Conservation (phyloP, 2,113 vertebrate species). For the Crotalus helleri region DNA sequence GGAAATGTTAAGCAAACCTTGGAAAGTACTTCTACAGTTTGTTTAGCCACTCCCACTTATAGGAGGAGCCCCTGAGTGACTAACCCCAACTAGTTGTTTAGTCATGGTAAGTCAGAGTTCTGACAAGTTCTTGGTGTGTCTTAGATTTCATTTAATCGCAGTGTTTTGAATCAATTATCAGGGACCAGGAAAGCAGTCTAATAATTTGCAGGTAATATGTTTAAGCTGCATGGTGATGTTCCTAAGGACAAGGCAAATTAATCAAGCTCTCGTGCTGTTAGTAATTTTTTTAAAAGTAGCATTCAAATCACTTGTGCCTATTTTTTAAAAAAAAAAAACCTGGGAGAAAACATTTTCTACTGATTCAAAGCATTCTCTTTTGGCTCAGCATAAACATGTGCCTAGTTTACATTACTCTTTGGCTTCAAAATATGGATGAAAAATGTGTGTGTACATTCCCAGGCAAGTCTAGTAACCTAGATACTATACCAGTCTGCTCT, state of each 20-base stretch:
- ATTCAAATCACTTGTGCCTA: neutral
- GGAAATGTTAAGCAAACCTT: neutral
- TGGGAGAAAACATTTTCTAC: neutral
- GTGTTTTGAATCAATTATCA: neutral
- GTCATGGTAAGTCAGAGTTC: neutral
- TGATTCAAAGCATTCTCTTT: neutral
- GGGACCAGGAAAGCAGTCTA: neutral
- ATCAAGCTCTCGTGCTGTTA: neutral
- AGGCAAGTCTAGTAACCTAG: neutral
- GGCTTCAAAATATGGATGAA: neutral
- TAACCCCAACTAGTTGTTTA: neutral
- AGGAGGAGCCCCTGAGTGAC: neutral
- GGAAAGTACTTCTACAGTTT: neutral
- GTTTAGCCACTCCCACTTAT: neutral
- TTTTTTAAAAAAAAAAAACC: neutral
- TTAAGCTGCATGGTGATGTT: neutral
- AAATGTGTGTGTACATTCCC: neutral
- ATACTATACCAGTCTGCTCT: neutral
- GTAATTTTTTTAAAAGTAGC: neutral
- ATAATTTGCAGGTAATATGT: neutral
- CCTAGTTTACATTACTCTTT: neutral
- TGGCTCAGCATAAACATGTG: neutral
- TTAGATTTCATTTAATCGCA: neutral
- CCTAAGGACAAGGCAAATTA: neutral
- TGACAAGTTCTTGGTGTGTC: neutral